Conservation (phyloP, 2,888 invertebrate genomes). For the Heteropelma amictum region DNA sequence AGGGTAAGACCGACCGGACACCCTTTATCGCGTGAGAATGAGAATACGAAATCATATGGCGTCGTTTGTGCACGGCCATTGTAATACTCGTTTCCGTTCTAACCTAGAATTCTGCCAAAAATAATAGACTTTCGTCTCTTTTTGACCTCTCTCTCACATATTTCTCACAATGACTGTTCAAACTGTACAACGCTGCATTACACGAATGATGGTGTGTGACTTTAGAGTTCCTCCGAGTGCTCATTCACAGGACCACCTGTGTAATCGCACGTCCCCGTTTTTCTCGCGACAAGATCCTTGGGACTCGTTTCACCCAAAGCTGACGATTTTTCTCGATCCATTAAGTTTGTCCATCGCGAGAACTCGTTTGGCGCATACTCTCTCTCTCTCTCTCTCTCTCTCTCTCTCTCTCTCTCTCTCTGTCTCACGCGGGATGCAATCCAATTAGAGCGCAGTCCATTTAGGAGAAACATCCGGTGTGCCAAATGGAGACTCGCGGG, state of each 20-base stretch:
- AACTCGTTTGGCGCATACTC: constrained; percentile 31
- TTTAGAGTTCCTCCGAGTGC: background rate
- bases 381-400: background rate
- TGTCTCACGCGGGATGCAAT: constrained; percentile 53
- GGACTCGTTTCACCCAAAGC: background rate
- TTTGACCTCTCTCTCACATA: too few relatives aligned
- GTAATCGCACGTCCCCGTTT: background rate
- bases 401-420: background rate
- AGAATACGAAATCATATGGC: too few relatives aligned
- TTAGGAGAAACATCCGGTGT: constrained; percentile 62
- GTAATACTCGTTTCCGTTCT: too few relatives aligned
- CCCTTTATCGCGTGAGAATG: too few relatives aligned
- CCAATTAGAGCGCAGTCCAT: constrained; percentile 62
- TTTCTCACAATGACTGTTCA: too few relatives aligned
- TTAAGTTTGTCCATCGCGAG: constrained; percentile 1
- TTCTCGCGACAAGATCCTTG: background rate
- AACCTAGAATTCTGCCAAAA: too few relatives aligned
- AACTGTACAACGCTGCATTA: too few relatives aligned
- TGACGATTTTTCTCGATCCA: constrained; percentile 14
- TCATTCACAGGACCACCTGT: background rate
- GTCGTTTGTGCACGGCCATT: too few relatives aligned
- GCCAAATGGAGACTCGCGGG: constrained; percentile 55
- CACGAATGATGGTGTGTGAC: background rate
- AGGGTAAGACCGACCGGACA: too few relatives aligned
- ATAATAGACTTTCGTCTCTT: too few relatives aligned